Percentiles rank a stretch among this genome's conserved stretches.
Conservation (phyloP, 1,140 invertebrate species). For the Acyrthosiphon pisum region DNA sequence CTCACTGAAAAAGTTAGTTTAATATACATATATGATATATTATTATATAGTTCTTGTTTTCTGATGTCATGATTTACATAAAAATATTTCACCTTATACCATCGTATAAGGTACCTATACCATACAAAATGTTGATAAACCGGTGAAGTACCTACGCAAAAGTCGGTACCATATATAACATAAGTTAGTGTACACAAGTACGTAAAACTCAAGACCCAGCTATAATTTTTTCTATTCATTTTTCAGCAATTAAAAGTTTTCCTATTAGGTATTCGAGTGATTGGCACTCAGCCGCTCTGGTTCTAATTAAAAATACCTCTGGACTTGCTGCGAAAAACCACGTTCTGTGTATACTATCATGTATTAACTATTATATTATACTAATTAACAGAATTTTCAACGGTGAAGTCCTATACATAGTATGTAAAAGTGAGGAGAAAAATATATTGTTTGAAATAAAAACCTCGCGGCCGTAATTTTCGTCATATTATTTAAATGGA, state of each 20-base stretch:
- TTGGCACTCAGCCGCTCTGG: neutral
- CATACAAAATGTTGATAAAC: neutral
- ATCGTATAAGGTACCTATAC: no score
- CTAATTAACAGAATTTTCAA: neutral
- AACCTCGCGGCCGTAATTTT: neutral
- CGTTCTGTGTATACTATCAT: neutral
- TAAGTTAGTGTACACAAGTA: neutral
- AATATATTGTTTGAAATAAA: neutral
- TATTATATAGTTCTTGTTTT: neutral
- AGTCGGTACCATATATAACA: neutral
- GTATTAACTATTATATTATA: neutral
- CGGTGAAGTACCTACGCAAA: neutral
- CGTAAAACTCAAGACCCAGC: neutral
- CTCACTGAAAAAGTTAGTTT: neutral
- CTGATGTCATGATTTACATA: neutral
- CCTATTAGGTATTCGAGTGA: neutral
- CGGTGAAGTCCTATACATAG: neutral
- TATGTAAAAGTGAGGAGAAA: neutral
- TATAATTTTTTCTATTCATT: neutral
- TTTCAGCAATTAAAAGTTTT: constrained; percentile 8
- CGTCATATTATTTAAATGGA: neutral
- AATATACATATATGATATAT: neutral
- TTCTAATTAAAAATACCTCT: neutral
- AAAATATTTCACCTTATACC: neutral
- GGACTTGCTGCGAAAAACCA: neutral